A percentile compares a stretch with the other conserved stretches of the same genome.
These are phyloP conservation scores for Heliconius erato DNA, from an alignment of 2,888 invertebrate species.

Conservation along the genomic window DNA sequence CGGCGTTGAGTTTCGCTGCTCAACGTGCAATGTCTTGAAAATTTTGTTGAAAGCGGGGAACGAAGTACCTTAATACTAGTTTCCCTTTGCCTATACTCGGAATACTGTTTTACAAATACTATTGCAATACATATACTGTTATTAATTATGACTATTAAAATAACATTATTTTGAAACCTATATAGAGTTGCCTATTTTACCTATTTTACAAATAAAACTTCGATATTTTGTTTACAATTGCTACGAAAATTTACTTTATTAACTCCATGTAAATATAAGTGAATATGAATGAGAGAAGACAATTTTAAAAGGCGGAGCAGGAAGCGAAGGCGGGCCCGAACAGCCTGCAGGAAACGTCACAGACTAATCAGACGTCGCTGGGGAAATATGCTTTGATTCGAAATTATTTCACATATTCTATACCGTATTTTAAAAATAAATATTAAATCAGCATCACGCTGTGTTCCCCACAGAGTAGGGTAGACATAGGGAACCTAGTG, in stretches of 20 bases:
- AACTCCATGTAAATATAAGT: slow-evolving; percentile 29
- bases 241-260: neutral
- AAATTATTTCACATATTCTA: neutral
- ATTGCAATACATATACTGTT: no score
- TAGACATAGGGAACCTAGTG: no score
- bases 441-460: no score
- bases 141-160: no score
- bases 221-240: neutral
- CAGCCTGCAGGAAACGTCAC: slow-evolving; percentile 34
- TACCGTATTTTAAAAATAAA: no score
- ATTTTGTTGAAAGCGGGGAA: neutral
- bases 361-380: slow-evolving; percentile 38
- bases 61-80: neutral
- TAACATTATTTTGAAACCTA: no score
- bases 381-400: slow-evolving; percentile 15
- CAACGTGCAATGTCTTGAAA: no score
- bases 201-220: no score
- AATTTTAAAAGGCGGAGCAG: slow-evolving; percentile 39
- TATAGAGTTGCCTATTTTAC: no score
- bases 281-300: neutral
- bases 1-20: no score
- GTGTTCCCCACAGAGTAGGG: no score
- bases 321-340: slow-evolving; percentile 28
- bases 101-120: neutral
- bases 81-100: neutral